These are phyloP conservation scores for Stichodactyla helianthus DNA, from an alignment of 64 coral and sea anemone species.

Conservation along the genomic window DNA sequence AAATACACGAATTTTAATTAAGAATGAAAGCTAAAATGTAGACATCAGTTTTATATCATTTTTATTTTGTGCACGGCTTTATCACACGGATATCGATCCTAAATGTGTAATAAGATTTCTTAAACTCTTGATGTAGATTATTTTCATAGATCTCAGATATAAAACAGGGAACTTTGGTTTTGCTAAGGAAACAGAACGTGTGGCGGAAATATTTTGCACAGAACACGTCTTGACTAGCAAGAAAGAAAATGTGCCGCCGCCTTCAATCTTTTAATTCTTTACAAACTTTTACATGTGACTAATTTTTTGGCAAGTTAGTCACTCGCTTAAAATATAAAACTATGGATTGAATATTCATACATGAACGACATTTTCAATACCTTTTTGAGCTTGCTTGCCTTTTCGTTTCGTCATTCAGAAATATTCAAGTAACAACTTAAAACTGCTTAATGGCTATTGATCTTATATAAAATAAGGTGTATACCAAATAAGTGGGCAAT, in stretches of 20 bases:
- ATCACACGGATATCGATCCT: not conserved
- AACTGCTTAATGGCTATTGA: not conserved
- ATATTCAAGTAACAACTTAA: constrained; percentile 12
- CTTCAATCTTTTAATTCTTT: not conserved
- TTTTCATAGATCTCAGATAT: not conserved
- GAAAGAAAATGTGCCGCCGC: not conserved
- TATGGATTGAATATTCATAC: not conserved
- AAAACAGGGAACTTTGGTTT: not conserved
- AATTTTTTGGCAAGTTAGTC: not conserved
- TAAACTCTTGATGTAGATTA: not conserved
- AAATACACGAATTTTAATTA: too few relatives aligned
- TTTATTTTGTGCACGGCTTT: too few relatives aligned
- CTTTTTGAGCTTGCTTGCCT: not conserved
- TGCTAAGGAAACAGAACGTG: not conserved
- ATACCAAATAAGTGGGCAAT: not conserved
- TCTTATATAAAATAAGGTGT: not conserved
- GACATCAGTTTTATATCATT: too few relatives aligned
- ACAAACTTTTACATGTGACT: not conserved
- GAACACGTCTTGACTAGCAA: not conserved
- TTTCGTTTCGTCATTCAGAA: not conserved
- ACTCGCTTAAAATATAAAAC: not conserved
- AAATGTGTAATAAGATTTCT: not conserved
- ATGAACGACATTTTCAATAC: not conserved
- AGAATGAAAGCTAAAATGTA: too few relatives aligned
- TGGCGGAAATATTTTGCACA: constrained; percentile 3